Evolutionary conservation across 1,140 invertebrate genomes (phyloP).

Genomic region (Camponotus floridanus): DNA sequence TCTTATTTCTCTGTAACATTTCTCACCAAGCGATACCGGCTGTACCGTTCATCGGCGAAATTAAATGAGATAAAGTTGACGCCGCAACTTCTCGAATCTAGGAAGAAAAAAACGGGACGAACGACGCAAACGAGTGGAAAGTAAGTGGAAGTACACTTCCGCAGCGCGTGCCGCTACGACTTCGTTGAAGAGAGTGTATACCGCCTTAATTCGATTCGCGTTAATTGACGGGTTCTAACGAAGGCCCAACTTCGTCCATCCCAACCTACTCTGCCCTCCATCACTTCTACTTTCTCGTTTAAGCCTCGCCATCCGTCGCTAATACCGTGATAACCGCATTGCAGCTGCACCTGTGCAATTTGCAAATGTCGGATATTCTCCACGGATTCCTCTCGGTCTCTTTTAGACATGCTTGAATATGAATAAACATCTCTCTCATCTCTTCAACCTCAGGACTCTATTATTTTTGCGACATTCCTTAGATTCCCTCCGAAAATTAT

Average conservation of each 20-base stretch:
- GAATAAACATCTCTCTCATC: slow-evolving; percentile 65
- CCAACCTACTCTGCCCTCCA: slow-evolving; percentile 17
- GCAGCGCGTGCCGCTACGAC: slow-evolving; percentile 63
- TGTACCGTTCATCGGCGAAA: slow-evolving; percentile 2
- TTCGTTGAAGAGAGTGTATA: slow-evolving; percentile 59
- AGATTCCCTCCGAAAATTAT: background rate
- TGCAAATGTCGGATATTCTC: slow-evolving; percentile 65
- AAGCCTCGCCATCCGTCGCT: slow-evolving; percentile 9
- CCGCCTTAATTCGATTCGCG: slow-evolving; percentile 76
- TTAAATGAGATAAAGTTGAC: background rate
- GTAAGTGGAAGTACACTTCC: slow-evolving; percentile 44
- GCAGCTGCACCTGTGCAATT: slow-evolving; percentile 70
- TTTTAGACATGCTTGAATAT: slow-evolving; percentile 65
- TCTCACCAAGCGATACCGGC: background rate
- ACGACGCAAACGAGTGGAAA: slow-evolving; percentile 49
- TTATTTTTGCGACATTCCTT: background rate
- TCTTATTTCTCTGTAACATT: slow-evolving; percentile 5
- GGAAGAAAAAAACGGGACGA: background rate
- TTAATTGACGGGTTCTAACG: slow-evolving; percentile 80
- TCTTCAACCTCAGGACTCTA: background rate
- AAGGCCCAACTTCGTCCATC: slow-evolving; percentile 62
- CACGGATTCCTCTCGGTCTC: slow-evolving; percentile 49
- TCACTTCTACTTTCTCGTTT: slow-evolving; percentile 59
- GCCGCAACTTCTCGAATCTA: background rate
- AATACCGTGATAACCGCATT: slow-evolving; percentile 67